Evolutionary conservation across 1,140 invertebrate species (phyloP).

Genomic region (Zaprionus tsacasi): DNA sequence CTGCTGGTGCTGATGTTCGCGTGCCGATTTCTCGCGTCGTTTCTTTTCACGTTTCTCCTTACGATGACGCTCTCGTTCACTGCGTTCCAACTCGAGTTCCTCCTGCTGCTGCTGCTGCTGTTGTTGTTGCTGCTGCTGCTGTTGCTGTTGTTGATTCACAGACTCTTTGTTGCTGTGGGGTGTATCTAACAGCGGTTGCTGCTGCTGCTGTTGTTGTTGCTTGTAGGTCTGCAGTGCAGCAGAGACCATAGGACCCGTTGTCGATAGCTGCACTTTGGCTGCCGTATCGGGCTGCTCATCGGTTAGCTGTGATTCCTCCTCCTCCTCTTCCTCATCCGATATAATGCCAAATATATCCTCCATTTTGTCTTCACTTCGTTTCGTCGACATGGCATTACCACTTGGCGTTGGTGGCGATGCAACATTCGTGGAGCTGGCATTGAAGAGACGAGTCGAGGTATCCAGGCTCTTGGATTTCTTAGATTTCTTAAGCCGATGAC

Average conservation of each 20-base stretch:
- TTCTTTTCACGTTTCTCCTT: conserved; percentile 89
- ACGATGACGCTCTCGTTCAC: conserved; percentile 76
- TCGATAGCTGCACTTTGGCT: conserved; percentile 51
- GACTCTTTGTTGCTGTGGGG: conserved; percentile 55
- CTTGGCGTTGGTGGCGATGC: conserved; percentile 42
- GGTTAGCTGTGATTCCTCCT: conserved; percentile 84
- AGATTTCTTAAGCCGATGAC: conserved; percentile 85
- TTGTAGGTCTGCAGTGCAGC: conserved; percentile 80
- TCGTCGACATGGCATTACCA: conserved; percentile 22
- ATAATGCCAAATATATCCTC: conserved; percentile 94
- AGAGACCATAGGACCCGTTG: conserved; percentile 74
- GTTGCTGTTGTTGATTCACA: background rate
- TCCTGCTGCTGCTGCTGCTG: conserved; percentile 37
- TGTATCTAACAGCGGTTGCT: conserved; percentile 56
- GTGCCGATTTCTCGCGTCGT: conserved; percentile 85
- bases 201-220: conserved; percentile 69
- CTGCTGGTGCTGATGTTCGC: conserved; percentile 66
- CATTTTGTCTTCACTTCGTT: conserved; percentile 89
- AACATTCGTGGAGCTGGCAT: conserved; percentile 10
- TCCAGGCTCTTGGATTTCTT: conserved; percentile 85
- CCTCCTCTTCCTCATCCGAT: conserved; percentile 91
- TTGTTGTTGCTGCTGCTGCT: conserved; percentile 34
- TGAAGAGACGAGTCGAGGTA: conserved; percentile 34
- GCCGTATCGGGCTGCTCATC: conserved; percentile 46
- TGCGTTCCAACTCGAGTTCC: conserved; percentile 46